Evolutionary conservation across 2,113 vertebrate genomes (phyloP), one percentile per base, ranked within the genome.

Genomic region (Oxyura jamaicensis): DNA sequence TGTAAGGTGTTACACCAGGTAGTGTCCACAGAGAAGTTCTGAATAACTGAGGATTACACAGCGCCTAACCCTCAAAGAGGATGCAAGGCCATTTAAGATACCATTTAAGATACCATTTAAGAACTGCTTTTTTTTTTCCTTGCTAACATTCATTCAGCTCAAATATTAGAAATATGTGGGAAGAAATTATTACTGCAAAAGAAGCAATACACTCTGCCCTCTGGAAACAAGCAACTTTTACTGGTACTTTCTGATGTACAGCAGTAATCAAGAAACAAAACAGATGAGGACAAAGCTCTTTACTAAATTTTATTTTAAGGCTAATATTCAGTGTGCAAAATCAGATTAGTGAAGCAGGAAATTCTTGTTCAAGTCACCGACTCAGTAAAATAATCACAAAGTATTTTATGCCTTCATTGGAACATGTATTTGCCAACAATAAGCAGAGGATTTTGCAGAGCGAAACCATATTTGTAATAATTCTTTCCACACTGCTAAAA

Each of bases 371-470:
- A 1, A 92, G 65, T 92, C 88, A 88, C 35, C 63, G 88, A 93
- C 86, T 42, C 59, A 86, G 31, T 85, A 84, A 91, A 86, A 91
- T 52, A 89, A 92, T 74, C 48, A 93, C 50, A 83, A 83, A 93
- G 44, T 22, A 13, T 60, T 91, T 58, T 44, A 53, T 53, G 33
- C 65, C 41, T 93, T 90, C 63, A 88, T 69, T 72, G 63, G 44
- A 81, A 88, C 20, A 88, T 25, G 2, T 25, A 69, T 92, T 91
- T 89, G 69, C 58, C 74, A 93, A 82, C 66, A 88, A 86, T 28
- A 89, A 83, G 39, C 42, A 65, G 21, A 76, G 2, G 9, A 68
- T 91, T 84, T 78, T 91, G 66, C 14, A 68, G 39, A 44, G 29
- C 28, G 26, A 90, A 76, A 46, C 44, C 48, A 58, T 11, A 41